Base-by-base conservation (phyloP, 2,797 vertebrate genomes). In the Takifugu rubripes region DNA sequence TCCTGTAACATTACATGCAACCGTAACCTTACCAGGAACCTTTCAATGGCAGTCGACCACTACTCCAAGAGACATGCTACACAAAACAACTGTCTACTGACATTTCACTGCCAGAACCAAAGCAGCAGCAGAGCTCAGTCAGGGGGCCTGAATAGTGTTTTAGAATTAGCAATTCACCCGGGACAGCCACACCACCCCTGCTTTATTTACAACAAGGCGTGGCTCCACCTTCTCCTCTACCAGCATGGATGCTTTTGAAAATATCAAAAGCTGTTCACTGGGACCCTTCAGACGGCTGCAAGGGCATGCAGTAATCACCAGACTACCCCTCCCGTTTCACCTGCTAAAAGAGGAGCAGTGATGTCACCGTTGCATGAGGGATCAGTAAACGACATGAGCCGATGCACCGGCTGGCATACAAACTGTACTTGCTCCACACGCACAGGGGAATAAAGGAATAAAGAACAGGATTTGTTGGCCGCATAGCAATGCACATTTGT, bases 281-380 rank as follows among this genome's bases (percentile, higher is more conserved):
- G 54, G 44, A 64, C 59, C 54, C 62, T 70, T 77, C 64, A 66
- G 66, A 73, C 56, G 49, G 55, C 72, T 74, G 62, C 10, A 48
- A 71, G 71, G 54, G 77, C 71, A 73, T 78, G 69, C 77, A 77
- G 72, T 81, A 83, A 85, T 81, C 76, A 61, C 52, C 14, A 14
- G 70, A 72, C 79, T 51, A 66, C 68, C 67, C 72, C 74, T 78
- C 74, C 62, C 51, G 70, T 75, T 48, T 76, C 74, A 82, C 81
- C 81, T 74, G 81, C 86, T 89, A 88, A 85, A 87, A 88, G 75
- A 84, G 80, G 85, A 86, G 73, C 80, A 49, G 66, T 90, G 85
- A 88, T 87, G 86, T 88, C 87, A 90, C 76, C 33, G 60, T 63
- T 59, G 81, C 78, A 83, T 83, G 83, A 82, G 83, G 75, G 82